phyloP scores from a whole-genome alignment of 2,113 vertebrate genomes.

The Pomatorhinus ruficollis region DNA sequence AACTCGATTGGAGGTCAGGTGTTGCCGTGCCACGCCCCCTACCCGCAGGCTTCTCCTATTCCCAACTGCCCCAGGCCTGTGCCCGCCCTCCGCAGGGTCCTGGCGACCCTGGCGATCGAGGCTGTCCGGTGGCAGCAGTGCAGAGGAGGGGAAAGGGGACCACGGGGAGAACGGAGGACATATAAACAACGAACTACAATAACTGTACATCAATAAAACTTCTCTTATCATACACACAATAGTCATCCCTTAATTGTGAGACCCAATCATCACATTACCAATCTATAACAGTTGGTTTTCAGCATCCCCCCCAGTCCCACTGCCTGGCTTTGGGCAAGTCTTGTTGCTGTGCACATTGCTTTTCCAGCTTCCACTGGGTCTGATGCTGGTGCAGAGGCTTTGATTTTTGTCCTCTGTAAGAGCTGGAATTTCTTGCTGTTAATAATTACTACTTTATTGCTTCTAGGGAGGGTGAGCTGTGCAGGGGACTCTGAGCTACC shows the following conservation, averaged over 20 bases:
- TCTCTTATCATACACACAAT: neutral
- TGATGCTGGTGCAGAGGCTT: neutral
- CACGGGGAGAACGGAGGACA: neutral
- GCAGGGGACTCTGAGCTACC: neutral
- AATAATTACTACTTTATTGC: neutral
- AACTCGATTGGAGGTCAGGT: neutral
- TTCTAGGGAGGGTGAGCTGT: neutral
- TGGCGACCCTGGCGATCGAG: neutral
- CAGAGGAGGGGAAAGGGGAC: neutral
- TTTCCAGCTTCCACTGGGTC: neutral
- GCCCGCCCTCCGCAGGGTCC: neutral
- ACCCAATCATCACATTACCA: neutral
- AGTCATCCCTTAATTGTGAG: neutral
- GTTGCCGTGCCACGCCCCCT: neutral
- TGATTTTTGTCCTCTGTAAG: neutral
- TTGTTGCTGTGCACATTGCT: accelerated
- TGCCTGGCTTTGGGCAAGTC: neutral
- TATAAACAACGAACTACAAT: neutral
- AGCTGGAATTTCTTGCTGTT: neutral
- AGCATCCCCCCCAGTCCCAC: neutral
- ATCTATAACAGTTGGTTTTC: neutral
- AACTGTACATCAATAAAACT: neutral
- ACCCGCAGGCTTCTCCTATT: neutral
- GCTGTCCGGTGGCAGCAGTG: neutral
- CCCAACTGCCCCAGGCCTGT: neutral